A percentile compares a stretch with the other conserved stretches of the same genome.
Conservation (phyloP, 2,113 vertebrate species). For the Halcyon malimbica region DNA sequence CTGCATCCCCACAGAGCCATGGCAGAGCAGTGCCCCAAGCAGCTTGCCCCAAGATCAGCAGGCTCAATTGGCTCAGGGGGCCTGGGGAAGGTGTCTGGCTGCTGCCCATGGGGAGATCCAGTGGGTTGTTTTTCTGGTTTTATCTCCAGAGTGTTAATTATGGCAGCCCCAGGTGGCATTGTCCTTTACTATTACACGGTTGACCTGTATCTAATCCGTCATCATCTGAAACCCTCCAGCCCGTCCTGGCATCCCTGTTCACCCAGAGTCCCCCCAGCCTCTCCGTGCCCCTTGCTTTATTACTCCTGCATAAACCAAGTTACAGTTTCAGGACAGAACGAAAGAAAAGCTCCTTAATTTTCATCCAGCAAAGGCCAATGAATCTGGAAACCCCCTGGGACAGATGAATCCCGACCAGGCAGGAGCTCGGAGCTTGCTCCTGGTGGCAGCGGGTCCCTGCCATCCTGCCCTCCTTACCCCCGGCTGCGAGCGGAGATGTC, state of each 20-base stretch:
- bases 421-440: background rate
- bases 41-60: background rate
- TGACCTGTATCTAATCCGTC: slow-evolving; percentile 63
- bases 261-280: background rate
- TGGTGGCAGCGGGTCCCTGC: background rate
- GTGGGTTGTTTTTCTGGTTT: slow-evolving; percentile 5
- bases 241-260: background rate
- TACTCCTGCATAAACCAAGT: background rate
- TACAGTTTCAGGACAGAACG: background rate
- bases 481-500: background rate
- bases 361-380: background rate
- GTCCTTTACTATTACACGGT: slow-evolving; percentile 45
- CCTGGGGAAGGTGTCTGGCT: background rate
- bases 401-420: background rate
- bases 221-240: slow-evolving; percentile 41
- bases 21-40: background rate
- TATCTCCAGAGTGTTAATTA: slow-evolving; percentile 49
- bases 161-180: slow-evolving; percentile 64
- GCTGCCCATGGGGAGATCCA: slow-evolving; percentile 8
- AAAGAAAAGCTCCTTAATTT: background rate
- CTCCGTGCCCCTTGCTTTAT: background rate
- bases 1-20: accelerated
- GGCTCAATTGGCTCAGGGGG: background rate
- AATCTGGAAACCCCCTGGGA: background rate
- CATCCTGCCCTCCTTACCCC: background rate